phyloP scores from a whole-genome alignment of 2,113 vertebrate species.

The Platichthys flesus region DNA sequence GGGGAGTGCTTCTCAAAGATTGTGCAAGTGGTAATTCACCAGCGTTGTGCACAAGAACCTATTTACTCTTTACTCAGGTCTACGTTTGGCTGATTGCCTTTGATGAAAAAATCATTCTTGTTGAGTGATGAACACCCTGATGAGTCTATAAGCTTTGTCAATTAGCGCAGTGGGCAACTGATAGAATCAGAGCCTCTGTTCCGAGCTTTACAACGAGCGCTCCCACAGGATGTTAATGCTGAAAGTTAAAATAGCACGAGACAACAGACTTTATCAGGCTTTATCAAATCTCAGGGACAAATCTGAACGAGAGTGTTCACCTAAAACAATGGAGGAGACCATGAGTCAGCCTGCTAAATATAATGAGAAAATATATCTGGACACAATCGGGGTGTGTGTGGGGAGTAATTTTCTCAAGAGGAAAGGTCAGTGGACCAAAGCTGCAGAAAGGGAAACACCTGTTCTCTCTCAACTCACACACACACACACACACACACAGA shows the following conservation, averaged over 20 bases:
- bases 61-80: neutral
- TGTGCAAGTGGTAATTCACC: neutral
- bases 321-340: constrained; percentile 56
- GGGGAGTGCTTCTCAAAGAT: neutral
- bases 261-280: constrained; percentile 2
- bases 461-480: constrained; percentile 17
- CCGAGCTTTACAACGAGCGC: constrained; percentile 16
- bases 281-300: constrained; percentile 14
- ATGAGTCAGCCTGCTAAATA: constrained; percentile 65
- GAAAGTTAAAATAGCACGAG: constrained; percentile 40
- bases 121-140: neutral
- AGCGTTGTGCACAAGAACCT: neutral
- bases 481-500: constrained; percentile 5
- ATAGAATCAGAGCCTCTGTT: constrained; percentile 35
- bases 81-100: constrained; percentile 25
- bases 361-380: constrained; percentile 38
- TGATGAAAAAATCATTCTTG: neutral
- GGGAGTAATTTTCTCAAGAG: constrained; percentile 4
- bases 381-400: constrained; percentile 2
- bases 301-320: constrained; percentile 32
- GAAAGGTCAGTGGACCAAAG: constrained; percentile 47
- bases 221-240: constrained; percentile 25
- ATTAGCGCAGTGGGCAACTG: constrained; percentile 26
- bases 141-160: neutral
- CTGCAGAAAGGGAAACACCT: constrained; percentile 69